Evolutionary conservation across 2,888 invertebrate genomes (phyloP).

Genomic region (Crepidodera aurea): DNA sequence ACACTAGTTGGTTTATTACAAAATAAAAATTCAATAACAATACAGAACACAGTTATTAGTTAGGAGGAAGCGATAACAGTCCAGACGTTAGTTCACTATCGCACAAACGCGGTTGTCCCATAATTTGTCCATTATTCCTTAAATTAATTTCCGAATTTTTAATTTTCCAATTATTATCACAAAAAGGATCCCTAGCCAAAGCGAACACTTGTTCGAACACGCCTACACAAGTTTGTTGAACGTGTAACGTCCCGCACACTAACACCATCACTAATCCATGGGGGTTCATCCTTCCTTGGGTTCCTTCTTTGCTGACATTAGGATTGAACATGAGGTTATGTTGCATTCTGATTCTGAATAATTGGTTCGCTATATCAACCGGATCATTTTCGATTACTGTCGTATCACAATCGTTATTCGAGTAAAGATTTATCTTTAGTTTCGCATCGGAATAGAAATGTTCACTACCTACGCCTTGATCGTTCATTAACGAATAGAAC

Average conservation of each 20-base stretch:
- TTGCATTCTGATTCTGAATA: constrained; percentile 58
- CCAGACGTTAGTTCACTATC: constrained; percentile 53
- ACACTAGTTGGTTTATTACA: too few relatives aligned
- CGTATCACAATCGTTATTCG: constrained; percentile 46
- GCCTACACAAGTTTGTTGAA: constrained; percentile 64
- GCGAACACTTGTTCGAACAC: constrained; percentile 73
- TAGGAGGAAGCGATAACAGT: constrained; percentile 43
- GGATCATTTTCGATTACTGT: constrained; percentile 53
- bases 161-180: constrained; percentile 74
- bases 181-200: constrained; percentile 68
- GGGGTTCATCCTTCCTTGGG: constrained; percentile 66
- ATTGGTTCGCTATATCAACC: constrained; percentile 55
- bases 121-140: constrained; percentile 54
- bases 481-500: constrained; percentile 65
- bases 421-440: constrained; percentile 54
- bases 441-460: constrained; percentile 68
- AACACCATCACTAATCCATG: constrained; percentile 71
- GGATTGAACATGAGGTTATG: constrained; percentile 68
- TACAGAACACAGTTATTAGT: constrained; percentile 19
- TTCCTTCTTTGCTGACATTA: constrained; percentile 66
- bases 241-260: constrained; percentile 71
- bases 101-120: constrained; percentile 47
- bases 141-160: constrained; percentile 66
- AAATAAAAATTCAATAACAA: too few relatives aligned
- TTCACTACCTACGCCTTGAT: constrained; percentile 58